Evolutionary conservation across 1,140 invertebrate species (phyloP), one percentile per base, ranked within the genome.

Genomic region (Heliconius hewitsoni): DNA sequence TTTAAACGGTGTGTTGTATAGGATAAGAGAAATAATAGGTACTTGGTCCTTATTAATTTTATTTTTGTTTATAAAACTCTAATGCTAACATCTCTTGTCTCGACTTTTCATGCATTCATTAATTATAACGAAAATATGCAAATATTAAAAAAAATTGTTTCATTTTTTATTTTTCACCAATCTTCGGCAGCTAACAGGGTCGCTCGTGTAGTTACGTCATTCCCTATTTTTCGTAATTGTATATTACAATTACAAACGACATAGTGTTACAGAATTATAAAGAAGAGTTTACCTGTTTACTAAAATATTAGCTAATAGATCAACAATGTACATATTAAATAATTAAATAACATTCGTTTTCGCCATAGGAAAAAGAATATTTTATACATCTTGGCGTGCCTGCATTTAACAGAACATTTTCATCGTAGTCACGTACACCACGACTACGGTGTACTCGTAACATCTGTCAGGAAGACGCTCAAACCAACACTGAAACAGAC

Each of bases 381-480:
- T 30, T 66, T 66, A 9, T 66, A 6, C 9, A 66, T 66, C 2
- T 19, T 55, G 8, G n/a, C 8, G 55, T 57, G 60, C 11, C 27
- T 30, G 27, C 60, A 13, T 30, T 66, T 66, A 66, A 66, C 27
- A 30, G 27, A 23, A 66, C 60, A 81, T 87, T 86, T 90, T 88
- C 83, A 89, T 85, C 86, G 77, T 30, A 83, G 83, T 89, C 89
- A 90, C 89, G 89, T 90, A 83, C 66, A 23, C 42, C 73, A 80
- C 73, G 82, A 78, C 78, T 75, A 71, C 74, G 60, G 27, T 30
- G 82, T 66, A 30, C 27, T 66, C 60, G 60, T 74, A 85, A 85
- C 89, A 90, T 89, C 85, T 90, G 86, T 86, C 81, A 87, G 77
- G 66, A 80, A 80, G 83, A 81, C 82, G 82, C 83, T 86, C 84